Conservation (phyloP, 1,140 invertebrate genomes). For the Palaemon carinicauda region DNA sequence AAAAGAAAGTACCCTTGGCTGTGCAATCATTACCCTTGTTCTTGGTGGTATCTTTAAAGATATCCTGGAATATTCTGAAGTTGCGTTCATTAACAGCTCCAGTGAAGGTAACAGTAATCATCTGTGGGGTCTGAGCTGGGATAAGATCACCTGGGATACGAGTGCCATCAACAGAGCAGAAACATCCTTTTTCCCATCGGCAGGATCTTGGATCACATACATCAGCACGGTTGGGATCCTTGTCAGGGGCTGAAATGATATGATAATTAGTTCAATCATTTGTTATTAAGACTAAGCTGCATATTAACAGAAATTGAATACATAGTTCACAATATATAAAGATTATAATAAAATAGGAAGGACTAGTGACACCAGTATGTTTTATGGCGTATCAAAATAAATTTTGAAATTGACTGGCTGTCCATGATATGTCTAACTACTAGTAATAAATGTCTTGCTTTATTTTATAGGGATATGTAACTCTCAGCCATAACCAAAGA, state of each 20-base stretch:
- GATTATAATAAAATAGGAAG: too few relatives aligned
- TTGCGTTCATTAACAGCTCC: conserved; percentile 66
- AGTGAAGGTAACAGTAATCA: conserved; percentile 67
- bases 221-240: conserved; percentile 64
- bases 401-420: too few relatives aligned
- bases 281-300: too few relatives aligned
- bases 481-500: background rate
- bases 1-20: conserved; percentile 70
- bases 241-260: conserved; percentile 61
- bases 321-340: background rate
- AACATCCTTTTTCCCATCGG: conserved; percentile 66
- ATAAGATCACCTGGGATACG: conserved; percentile 64
- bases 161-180: conserved; percentile 66
- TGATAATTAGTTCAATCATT: background rate
- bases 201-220: conserved; percentile 64
- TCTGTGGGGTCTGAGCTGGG: conserved; percentile 65
- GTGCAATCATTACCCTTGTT: conserved; percentile 70
- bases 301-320: too few relatives aligned
- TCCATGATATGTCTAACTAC: too few relatives aligned
- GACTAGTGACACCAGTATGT: too few relatives aligned
- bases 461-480: background rate
- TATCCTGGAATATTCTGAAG: conserved; percentile 64
- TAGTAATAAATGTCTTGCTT: too few relatives aligned
- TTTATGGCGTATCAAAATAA: too few relatives aligned
- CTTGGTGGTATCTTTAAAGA: conserved; percentile 64